phyloP scores from a whole-genome alignment of 1,140 invertebrate species.

The Belonocnema kinseyi region DNA sequence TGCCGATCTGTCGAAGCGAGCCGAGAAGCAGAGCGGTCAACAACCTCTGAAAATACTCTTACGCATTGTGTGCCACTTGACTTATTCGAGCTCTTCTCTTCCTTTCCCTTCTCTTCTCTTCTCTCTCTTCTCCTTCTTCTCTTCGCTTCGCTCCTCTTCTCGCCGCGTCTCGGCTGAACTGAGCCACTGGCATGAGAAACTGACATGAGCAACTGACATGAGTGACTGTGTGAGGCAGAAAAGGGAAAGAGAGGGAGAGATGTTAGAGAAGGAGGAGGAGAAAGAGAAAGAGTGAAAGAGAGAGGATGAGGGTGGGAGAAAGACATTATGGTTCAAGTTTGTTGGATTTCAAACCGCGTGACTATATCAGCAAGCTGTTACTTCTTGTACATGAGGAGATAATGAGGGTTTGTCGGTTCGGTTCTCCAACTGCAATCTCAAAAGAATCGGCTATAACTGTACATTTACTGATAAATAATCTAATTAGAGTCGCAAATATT shows the following conservation, averaged over 20 bases:
- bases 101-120: conserved; percentile 10
- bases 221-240: not conserved
- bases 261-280: not conserved
- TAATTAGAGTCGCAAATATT: too few species aligned
- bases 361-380: conserved; percentile 36
- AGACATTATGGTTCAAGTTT: not conserved
- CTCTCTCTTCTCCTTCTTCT: conserved; percentile 41
- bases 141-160: conserved; percentile 27
- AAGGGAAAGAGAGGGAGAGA: too few species aligned
- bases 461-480: too few species aligned
- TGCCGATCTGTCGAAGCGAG: conserved; percentile 43
- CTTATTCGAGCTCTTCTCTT: conserved; percentile 45
- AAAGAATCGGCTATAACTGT: too few species aligned
- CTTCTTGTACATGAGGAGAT: too few species aligned
- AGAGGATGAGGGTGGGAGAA: not conserved
- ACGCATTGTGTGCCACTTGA: conserved; percentile 74
- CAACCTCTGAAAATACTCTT: conserved; percentile 69
- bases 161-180: conserved; percentile 8
- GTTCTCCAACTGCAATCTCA: too few species aligned
- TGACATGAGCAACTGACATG: not conserved
- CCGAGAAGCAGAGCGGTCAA: conserved; percentile 71
- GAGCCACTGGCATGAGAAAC: too few species aligned
- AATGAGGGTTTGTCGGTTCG: too few species aligned
- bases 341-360: conserved; percentile 70
- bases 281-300: not conserved